Conservation (phyloP, 2,888 invertebrate species). For the Oscheius sp. region DNA sequence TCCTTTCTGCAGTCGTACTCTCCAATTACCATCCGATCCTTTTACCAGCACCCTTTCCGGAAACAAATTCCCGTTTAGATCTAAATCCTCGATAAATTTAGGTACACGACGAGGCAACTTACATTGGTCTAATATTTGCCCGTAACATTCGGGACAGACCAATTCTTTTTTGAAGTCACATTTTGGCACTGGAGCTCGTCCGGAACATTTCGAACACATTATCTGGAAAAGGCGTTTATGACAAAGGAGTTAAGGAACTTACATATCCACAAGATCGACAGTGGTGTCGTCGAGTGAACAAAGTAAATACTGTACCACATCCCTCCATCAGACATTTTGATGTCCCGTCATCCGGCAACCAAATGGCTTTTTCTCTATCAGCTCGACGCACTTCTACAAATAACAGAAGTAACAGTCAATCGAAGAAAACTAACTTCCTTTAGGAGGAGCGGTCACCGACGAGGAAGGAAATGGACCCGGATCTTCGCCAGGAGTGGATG, state of each 20-base stretch:
- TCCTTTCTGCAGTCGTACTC: slow-evolving; percentile 40
- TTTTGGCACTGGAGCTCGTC: slow-evolving; percentile 65
- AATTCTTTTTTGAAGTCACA: slow-evolving; percentile 54
- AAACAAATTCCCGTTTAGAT: slow-evolving; percentile 55
- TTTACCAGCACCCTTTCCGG: slow-evolving; percentile 44
- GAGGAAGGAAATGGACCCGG: neutral
- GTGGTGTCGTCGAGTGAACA: slow-evolving; percentile 84
- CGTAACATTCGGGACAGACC: slow-evolving; percentile 69
- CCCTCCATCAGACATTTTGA: slow-evolving; percentile 81
- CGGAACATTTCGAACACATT: slow-evolving; percentile 66
- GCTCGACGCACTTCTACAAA: slow-evolving; percentile 22
- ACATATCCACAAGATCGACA: slow-evolving; percentile 86
- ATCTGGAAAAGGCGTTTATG: slow-evolving; percentile 49
- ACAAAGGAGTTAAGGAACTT: slow-evolving; percentile 77
- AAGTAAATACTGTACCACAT: slow-evolving; percentile 84
- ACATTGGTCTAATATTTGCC: slow-evolving; percentile 55
- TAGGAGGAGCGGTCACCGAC: neutral
- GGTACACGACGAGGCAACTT: slow-evolving; percentile 38
- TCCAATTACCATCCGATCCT: slow-evolving; percentile 35
- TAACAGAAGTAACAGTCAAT: neutral
- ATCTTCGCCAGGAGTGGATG: slow-evolving; percentile 35
- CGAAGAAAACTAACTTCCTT: slow-evolving; percentile 24
- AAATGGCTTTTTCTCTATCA: slow-evolving; percentile 80
- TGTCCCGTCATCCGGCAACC: slow-evolving; percentile 87
- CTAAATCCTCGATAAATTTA: slow-evolving; percentile 35